Evolutionary conservation across 2,113 vertebrate species (phyloP).

Genomic region (Oxyura jamaicensis): DNA sequence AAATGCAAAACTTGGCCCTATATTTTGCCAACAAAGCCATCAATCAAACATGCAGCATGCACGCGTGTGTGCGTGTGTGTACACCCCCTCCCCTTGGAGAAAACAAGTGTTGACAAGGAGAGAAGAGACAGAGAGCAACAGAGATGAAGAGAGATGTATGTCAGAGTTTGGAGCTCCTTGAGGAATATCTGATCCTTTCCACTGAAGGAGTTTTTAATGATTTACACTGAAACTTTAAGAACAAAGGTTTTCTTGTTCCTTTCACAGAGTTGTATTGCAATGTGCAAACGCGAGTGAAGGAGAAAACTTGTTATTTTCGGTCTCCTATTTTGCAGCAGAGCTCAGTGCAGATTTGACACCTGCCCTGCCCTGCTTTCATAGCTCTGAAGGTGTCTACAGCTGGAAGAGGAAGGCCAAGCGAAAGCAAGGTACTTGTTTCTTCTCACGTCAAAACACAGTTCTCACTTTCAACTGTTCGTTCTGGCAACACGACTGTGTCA

Average conservation of each 20-base stretch:
- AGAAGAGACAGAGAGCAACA: not conserved
- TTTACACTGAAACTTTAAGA: constrained; percentile 8
- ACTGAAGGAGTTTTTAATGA: not conserved
- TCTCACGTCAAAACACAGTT: not conserved
- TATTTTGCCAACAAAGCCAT: not conserved
- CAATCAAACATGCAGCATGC: not conserved
- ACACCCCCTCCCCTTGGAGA: not conserved
- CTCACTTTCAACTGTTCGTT: not conserved
- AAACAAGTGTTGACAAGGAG: not conserved
- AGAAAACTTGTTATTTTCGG: not conserved
- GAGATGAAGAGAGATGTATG: not conserved
- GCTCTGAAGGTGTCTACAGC: not conserved
- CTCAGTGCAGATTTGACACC: not conserved
- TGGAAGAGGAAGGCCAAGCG: not conserved
- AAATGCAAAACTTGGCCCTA: not conserved
- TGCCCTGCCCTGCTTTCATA: not conserved
- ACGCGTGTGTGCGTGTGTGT: no score
- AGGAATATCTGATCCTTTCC: not conserved
- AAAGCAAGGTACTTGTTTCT: not conserved
- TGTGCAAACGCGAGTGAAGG: not conserved
- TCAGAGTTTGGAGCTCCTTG: not conserved
- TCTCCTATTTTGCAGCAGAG: not conserved
- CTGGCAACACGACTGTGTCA: not conserved
- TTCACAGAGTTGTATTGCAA: not conserved
- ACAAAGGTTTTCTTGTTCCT: constrained; percentile 31